A percentile compares a stretch with the other conserved stretches of the same genome.
phyloP scores from a whole-genome alignment of 2,113 vertebrate species.

The Philantomba maxwellii region DNA sequence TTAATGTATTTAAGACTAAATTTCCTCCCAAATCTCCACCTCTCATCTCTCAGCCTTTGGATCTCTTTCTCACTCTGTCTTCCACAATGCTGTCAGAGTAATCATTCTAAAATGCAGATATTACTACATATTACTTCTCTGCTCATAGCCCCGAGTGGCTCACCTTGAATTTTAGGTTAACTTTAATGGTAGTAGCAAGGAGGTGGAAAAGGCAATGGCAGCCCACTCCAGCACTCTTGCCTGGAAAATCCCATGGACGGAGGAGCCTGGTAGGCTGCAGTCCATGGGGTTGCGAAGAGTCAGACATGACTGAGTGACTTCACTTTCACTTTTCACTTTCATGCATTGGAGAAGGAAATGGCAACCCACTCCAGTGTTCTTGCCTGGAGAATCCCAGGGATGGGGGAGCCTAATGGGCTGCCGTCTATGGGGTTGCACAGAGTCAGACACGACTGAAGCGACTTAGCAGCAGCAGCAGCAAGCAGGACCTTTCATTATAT shows the following conservation, averaged over 20 bases:
- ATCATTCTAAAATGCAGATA: not conserved
- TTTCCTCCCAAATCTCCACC: not conserved
- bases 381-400: too few relatives aligned
- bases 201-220: not conserved
- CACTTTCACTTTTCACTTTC: too few relatives aligned
- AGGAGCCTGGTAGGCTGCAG: too few relatives aligned
- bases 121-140: not conserved
- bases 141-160: not conserved
- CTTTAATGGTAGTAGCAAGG: not conserved
- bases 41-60: not conserved
- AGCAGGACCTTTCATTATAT: not conserved
- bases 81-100: not conserved
- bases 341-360: too few relatives aligned
- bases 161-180: not conserved
- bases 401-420: too few relatives aligned
- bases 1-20: not conserved
- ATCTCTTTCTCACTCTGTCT: not conserved
- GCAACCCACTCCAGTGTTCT: too few relatives aligned
- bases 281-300: too few relatives aligned
- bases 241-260: too few relatives aligned
- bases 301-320: too few relatives aligned
- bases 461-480: not conserved
- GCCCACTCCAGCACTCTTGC: too few relatives aligned
- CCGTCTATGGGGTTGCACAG: too few relatives aligned
- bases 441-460: rapidly evolving